Conservation (phyloP, 2,113 vertebrate species). For the Rhabdornis inornatus region DNA sequence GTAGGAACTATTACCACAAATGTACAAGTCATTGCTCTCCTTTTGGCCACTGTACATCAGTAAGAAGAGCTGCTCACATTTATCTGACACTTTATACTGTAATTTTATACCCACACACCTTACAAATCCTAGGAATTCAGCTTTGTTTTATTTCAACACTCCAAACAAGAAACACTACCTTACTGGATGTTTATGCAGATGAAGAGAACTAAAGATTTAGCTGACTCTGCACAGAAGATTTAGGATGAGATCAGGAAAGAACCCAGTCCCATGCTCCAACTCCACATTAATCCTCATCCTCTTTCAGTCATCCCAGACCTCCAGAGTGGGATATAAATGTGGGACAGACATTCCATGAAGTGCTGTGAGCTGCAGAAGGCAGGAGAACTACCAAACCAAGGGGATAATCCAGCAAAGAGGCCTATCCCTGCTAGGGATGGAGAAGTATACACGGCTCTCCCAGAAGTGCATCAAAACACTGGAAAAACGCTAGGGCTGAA, state of each 20-base stretch:
- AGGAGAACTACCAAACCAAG: not conserved
- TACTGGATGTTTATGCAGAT: not conserved
- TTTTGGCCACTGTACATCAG: accelerated
- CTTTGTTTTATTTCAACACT: not conserved
- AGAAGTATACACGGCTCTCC: accelerated
- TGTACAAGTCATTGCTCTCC: accelerated
- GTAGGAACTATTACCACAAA: not conserved
- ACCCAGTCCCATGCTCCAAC: accelerated
- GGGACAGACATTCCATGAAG: not conserved
- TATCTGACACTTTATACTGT: not conserved
- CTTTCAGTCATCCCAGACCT: not conserved
- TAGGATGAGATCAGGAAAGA: not conserved
- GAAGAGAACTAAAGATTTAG: not conserved
- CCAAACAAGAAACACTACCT: not conserved
- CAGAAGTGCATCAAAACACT: not conserved
- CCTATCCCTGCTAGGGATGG: not conserved
- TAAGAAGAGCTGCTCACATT: not conserved
- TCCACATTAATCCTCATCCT: not conserved
- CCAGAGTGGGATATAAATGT: not conserved
- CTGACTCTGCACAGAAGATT: not conserved
- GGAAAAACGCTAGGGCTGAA: not conserved
- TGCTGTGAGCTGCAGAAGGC: not conserved
- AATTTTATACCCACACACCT: not conserved
- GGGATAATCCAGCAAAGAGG: not conserved
- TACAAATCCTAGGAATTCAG: not conserved